Percentiles rank a stretch among this genome's conserved stretches.
Evolutionary conservation across 2,797 vertebrate genomes (phyloP).

Genomic region (Enteromius anoplus): DNA sequence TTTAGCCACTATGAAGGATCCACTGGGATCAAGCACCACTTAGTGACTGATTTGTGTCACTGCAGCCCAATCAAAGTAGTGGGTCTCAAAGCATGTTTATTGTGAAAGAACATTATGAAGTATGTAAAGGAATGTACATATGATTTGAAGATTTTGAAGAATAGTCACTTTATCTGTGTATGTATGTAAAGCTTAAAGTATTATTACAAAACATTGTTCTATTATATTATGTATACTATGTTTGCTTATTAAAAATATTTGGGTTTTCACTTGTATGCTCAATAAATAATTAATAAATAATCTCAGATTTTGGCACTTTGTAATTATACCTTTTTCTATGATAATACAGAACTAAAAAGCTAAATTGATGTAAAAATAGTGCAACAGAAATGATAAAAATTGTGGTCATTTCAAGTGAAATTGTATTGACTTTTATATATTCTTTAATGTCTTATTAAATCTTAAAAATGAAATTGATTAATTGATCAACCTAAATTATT

Average conservation of each 20-base stretch:
- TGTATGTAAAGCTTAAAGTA: slow-evolving; percentile 65
- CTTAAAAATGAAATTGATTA: too few relatives aligned
- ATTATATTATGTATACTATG: slow-evolving; percentile 71
- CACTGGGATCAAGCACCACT: slow-evolving; percentile 30
- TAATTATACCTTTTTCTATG: neutral
- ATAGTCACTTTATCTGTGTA: slow-evolving; percentile 77
- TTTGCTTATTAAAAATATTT: slow-evolving; percentile 63
- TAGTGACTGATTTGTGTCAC: slow-evolving; percentile 51
- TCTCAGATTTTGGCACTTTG: slow-evolving; percentile 4
- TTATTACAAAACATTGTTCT: slow-evolving; percentile 64
- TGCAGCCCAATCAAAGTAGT: slow-evolving; percentile 23
- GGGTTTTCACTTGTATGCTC: slow-evolving; percentile 59
- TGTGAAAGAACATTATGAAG: slow-evolving; percentile 65
- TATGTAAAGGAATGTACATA: slow-evolving; percentile 67
- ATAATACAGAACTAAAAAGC: neutral
- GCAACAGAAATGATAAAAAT: neutral
- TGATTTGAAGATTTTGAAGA: slow-evolving; percentile 64
- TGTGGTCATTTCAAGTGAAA: neutral
- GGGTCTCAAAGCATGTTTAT: slow-evolving; percentile 34
- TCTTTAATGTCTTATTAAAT: too few relatives aligned
- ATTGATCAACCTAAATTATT: neutral
- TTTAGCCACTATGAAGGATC: neutral
- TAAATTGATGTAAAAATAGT: neutral
- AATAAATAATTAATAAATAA: slow-evolving; percentile 56
- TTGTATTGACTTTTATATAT: too few relatives aligned